Evolutionary conservation across 2,888 invertebrate genomes (phyloP), one percentile per base, ranked within the genome.

Genomic region (Tuta absoluta): DNA sequence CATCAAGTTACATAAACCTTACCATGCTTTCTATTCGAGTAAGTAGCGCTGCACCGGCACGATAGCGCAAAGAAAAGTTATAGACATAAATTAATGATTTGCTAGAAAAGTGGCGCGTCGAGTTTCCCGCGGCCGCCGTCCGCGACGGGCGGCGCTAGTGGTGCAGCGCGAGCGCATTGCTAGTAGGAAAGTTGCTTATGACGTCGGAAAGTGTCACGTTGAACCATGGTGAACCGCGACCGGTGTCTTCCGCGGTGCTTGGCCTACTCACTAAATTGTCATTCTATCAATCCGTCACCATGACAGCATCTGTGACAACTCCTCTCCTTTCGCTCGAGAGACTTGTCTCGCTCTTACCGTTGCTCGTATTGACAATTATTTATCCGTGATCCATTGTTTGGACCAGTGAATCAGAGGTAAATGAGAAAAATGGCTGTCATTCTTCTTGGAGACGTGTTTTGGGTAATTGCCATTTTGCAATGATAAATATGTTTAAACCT

Each of bases 171-270:
- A 81, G 85, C 87, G 87, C 89, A 91, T 91, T 89, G 87, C 91
- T 89, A 85, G 83, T 89, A 91, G 89, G 91, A 91, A 91, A 91
- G 91, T 91, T 90, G 89, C 87, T 87, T 86, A 87, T 90, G 90
- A 89, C 88, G 89, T 87, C 81, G 82, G 81, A 86, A 92, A 92
- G 92, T 92, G 89, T 92, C 89, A 91, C 92, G 82, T 86, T 91
- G 92, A 92, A 91, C 92, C 84, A 90, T 77, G 83, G 83, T 92
- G 92, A 92, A 91, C 92, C 85, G 83, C 81, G 81, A 80, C 79
- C 84, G 78, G 79, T 82, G 87, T 88, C 87, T 89, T 87, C 87
- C 81, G 84, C 81, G 80, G 82, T 84, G 76, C 74, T 81, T 90
- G 91, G 85, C 90, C 90, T 89, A 91, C 91, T 91, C 89, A 87